phyloP scores from a whole-genome alignment of 2,113 vertebrate species.

The Zosterops lateralis region DNA sequence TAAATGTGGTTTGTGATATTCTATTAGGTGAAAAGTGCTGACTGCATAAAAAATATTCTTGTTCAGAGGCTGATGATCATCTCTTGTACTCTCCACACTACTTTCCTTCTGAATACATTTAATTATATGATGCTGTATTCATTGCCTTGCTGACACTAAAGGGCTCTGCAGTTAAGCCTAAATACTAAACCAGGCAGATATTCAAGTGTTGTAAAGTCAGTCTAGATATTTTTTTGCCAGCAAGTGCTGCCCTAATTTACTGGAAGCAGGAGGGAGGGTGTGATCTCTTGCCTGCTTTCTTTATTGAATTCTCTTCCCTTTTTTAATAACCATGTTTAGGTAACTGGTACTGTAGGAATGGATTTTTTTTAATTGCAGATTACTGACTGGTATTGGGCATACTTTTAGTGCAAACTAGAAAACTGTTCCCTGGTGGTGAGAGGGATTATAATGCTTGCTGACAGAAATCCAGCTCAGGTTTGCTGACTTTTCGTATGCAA shows the following conservation, averaged over 20 bases:
- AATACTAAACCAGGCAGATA: constrained; percentile 51
- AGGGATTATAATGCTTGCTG: not conserved
- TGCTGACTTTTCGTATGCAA: not conserved
- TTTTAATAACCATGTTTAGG: not conserved
- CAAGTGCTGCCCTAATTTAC: not conserved
- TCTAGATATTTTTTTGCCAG: not conserved
- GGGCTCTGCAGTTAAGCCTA: constrained; percentile 51
- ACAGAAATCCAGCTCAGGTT: not conserved
- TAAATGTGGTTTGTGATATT: constrained; percentile 15
- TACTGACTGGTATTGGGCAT: not conserved
- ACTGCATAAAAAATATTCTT: constrained; percentile 27
- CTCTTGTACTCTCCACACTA: constrained; percentile 18
- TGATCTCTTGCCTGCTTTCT: not conserved
- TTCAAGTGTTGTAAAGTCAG: constrained; percentile 36
- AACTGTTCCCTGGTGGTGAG: not conserved
- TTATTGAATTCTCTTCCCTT: constrained; percentile 11
- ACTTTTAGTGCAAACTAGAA: not conserved
- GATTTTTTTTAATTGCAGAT: constrained; percentile 35
- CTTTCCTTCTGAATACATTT: constrained; percentile 55
- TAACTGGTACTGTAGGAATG: not conserved
- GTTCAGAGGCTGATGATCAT: constrained; percentile 43
- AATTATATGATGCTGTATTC: constrained; percentile 56
- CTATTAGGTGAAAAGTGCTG: constrained; percentile 61
- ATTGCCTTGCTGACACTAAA: constrained; percentile 51
- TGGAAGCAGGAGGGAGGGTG: not conserved